Evolutionary conservation across 2,888 invertebrate genomes (phyloP).

Genomic region (Monoplex corrugatus): DNA sequence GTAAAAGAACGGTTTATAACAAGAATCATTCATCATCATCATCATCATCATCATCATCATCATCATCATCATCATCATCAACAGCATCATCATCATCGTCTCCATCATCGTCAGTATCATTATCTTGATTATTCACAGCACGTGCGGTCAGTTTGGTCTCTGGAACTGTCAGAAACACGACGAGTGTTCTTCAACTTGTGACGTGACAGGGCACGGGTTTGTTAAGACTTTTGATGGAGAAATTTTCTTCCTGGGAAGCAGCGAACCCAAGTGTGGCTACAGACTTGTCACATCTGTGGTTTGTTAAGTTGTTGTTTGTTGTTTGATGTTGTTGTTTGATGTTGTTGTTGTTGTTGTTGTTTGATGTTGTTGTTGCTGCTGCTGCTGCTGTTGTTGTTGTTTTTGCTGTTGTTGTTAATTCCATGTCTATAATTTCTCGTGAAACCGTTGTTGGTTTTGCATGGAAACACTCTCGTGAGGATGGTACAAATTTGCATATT

Average conservation of each 20-base stretch:
- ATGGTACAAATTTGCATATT: too few relatives aligned
- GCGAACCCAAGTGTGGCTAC: slow-evolving; percentile 59
- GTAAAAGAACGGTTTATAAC: too few relatives aligned
- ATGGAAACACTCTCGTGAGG: too few relatives aligned
- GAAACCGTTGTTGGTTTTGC: too few relatives aligned
- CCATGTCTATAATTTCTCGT: neutral
- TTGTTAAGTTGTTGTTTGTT: slow-evolving; percentile 30
- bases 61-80: neutral
- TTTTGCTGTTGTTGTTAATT: neutral
- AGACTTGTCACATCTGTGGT: slow-evolving; percentile 61
- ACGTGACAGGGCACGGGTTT: slow-evolving; percentile 66
- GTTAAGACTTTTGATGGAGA: slow-evolving; percentile 71
- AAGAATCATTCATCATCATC: neutral
- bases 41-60: neutral
- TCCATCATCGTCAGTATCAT: neutral
- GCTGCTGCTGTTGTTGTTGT: neutral
- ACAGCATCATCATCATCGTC: neutral
- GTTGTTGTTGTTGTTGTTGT: neutral
- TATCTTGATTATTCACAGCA: slow-evolving; percentile 54
- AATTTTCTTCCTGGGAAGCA: slow-evolving; percentile 57
- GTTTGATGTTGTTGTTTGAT: neutral
- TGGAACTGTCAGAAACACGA: slow-evolving; percentile 66
- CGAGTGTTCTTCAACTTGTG: slow-evolving; percentile 64
- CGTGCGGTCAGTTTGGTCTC: slow-evolving; percentile 61
- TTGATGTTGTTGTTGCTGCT: neutral